These are phyloP conservation scores for Ichneumoninae sp. DNA, from an alignment of 2,888 invertebrate genomes.

Conservation along the genomic window DNA sequence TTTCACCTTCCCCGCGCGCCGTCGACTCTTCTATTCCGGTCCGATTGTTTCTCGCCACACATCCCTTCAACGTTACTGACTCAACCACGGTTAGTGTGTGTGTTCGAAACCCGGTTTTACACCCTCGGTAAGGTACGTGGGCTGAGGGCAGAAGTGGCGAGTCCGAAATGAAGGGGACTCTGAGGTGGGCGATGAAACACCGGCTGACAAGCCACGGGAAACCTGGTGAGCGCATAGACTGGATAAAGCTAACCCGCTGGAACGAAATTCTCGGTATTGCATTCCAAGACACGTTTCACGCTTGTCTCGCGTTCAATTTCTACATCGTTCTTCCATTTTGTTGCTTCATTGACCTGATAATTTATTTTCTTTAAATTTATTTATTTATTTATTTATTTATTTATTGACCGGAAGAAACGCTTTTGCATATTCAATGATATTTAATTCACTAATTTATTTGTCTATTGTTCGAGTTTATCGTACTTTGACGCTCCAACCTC, in stretches of 20 bases:
- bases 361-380: neutral
- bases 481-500: neutral
- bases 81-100: neutral
- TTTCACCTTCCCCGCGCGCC: conserved; percentile 21
- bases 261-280: neutral
- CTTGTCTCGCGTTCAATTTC: neutral
- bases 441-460: neutral
- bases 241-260: neutral
- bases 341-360: no score
- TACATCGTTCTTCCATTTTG: neutral
- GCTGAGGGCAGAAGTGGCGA: neutral
- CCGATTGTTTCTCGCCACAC: conserved; percentile 43
- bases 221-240: neutral
- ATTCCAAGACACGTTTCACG: neutral
- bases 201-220: neutral
- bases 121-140: conserved; percentile 22
- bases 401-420: neutral
- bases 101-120: conserved; percentile 26
- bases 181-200: conserved; percentile 13
- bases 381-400: no score
- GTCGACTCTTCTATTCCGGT: conserved; percentile 7
- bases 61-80: neutral
- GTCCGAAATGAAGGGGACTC: conserved; percentile 16
- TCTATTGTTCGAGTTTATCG: neutral
- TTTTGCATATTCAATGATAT: neutral